Evolutionary conservation across 2,888 invertebrate genomes (phyloP).

Genomic region (Plebejus melissa): DNA sequence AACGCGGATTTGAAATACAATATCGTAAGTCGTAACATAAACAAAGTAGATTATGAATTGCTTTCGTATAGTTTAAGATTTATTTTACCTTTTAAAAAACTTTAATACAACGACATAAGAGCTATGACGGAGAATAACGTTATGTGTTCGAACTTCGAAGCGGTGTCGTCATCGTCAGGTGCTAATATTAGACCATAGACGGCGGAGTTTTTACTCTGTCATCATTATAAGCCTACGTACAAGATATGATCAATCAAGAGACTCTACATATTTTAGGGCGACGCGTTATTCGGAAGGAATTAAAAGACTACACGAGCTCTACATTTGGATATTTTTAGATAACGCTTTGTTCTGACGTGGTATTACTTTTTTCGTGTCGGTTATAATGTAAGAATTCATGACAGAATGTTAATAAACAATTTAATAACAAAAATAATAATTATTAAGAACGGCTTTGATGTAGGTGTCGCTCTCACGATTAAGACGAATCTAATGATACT

Average conservation of each 20-base stretch:
- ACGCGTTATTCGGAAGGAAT: neutral
- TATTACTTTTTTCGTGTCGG: neutral
- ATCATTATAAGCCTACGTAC: conserved; percentile 9
- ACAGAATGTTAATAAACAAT: too few relatives aligned
- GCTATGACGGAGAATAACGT: neutral
- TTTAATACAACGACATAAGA: neutral
- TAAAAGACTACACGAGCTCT: neutral
- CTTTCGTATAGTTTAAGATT: neutral
- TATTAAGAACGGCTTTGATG: too few relatives aligned
- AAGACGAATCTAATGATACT: too few relatives aligned
- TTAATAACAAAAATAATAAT: too few relatives aligned
- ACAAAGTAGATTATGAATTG: conserved; percentile 18
- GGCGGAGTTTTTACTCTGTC: conserved; percentile 3
- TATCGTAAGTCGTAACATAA: conserved; percentile 9
- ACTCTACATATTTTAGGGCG: neutral
- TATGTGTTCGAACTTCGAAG: neutral
- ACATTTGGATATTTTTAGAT: neutral
- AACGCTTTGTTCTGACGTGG: neutral
- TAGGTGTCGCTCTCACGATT: too few relatives aligned
- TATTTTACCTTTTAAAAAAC: neutral
- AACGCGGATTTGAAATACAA: neutral
- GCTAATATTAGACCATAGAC: conserved; percentile 19
- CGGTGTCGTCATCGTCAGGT: conserved; percentile 15
- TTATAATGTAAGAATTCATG: neutral
- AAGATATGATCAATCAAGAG: neutral